Evolutionary conservation across 92 coral and sea anemone genomes (phyloP).

Genomic region (Zoanthus solanderi): DNA sequence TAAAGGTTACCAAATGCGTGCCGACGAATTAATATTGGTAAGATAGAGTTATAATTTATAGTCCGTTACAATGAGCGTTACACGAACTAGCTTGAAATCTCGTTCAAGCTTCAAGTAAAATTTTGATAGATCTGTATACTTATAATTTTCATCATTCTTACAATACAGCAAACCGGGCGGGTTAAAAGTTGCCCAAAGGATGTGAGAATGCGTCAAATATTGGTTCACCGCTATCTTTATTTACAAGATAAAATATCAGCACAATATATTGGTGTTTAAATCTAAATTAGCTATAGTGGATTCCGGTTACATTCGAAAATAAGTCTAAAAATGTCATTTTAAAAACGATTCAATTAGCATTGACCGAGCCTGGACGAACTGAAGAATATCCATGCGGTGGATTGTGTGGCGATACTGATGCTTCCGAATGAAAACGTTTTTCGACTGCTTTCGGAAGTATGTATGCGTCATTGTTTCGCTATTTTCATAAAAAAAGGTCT

Average conservation of each 20-base stretch:
- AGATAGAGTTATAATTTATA: too few species aligned
- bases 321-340: background rate
- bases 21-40: too few species aligned
- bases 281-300: background rate
- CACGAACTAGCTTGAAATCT: too few species aligned
- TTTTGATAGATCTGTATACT: too few species aligned
- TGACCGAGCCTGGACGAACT: background rate
- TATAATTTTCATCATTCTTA: too few species aligned
- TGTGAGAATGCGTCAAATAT: background rate
- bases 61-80: too few species aligned
- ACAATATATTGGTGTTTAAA: constrained; percentile 10
- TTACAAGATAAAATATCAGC: background rate
- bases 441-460: background rate
- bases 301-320: background rate
- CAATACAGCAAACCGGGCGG: too few species aligned
- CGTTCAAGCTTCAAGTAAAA: too few species aligned
- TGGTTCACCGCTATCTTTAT: background rate
- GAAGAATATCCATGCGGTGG: background rate
- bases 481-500: background rate
- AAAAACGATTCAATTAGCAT: background rate
- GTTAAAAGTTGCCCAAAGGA: too few species aligned
- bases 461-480: background rate
- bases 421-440: background rate
- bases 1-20: too few species aligned
- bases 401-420: background rate